A percentile compares a stretch with the other conserved stretches of the same genome.
These are phyloP conservation scores for Bombyx mandarina DNA, from an alignment of 1,140 invertebrate species.

Conservation along the genomic window DNA sequence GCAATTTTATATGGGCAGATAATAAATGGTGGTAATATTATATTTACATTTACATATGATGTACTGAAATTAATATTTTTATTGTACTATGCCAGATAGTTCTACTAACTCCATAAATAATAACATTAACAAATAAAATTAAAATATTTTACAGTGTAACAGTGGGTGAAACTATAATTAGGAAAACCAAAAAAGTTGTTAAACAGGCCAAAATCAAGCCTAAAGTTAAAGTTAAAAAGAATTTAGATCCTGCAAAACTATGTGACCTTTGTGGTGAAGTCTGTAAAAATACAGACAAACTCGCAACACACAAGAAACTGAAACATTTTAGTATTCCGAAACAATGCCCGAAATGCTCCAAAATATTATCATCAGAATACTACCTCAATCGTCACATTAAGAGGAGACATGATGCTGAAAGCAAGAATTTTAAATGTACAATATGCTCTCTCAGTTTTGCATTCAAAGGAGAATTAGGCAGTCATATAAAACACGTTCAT, in stretches of 20 bases:
- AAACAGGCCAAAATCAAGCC: conserved; percentile 17
- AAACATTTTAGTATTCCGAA: conserved; percentile 31
- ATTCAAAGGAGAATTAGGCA: conserved; percentile 49
- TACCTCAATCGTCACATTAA: conserved; percentile 56
- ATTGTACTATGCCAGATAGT: neutral
- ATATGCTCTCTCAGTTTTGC: conserved; percentile 53
- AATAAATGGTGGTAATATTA: conserved; percentile 54
- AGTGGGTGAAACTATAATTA: conserved; percentile 11
- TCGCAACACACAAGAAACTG: conserved; percentile 35
- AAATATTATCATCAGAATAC: conserved; percentile 43
- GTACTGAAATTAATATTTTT: neutral
- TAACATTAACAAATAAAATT: conserved; percentile 5
- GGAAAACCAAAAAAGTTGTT: conserved; percentile 8
- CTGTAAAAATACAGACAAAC: conserved; percentile 38
- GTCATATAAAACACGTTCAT: conserved; percentile 55
- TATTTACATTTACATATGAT: neutral
- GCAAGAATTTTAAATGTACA: conserved; percentile 47
- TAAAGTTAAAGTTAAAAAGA: conserved; percentile 1
- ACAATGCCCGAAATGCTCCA: conserved; percentile 48
- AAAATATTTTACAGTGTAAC: conserved; percentile 24
- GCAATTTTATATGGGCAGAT: conserved; percentile 44
- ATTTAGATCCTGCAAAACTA: conserved; percentile 23
- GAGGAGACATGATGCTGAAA: conserved; percentile 43
- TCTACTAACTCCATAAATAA: neutral
- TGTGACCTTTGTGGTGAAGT: conserved; percentile 55